A percentile compares a stretch with the other conserved stretches of the same genome.
Conservation (phyloP, 2,113 vertebrate genomes). For the Theristicus caerulescens region DNA sequence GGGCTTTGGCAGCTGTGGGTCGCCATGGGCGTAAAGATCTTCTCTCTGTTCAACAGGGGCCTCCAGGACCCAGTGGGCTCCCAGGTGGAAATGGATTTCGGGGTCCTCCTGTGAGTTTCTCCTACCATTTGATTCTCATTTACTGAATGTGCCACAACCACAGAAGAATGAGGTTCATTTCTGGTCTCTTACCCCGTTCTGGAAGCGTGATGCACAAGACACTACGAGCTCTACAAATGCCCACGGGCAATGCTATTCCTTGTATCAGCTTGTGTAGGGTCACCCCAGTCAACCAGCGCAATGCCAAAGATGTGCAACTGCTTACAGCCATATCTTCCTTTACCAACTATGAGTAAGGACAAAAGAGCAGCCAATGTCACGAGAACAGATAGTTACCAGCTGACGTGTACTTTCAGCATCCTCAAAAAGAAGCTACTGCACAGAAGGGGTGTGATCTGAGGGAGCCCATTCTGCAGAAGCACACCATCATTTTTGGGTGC, state of each 20-base stretch:
- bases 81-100: slow-evolving; percentile 88
- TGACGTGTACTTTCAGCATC: not conserved
- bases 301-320: not conserved
- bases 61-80: slow-evolving; percentile 88
- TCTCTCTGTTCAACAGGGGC: slow-evolving; percentile 78
- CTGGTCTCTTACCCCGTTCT: not conserved
- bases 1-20: not conserved
- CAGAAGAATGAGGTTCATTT: not conserved
- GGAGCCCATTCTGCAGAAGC: not conserved
- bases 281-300: not conserved
- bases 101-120: slow-evolving; percentile 85
- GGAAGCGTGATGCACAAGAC: not conserved
- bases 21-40: not conserved
- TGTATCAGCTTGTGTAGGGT: not conserved
- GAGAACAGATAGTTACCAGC: not conserved
- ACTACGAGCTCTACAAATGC: not conserved
- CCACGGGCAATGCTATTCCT: rapidly evolving
- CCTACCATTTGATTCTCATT: not conserved
- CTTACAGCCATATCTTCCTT: not conserved
- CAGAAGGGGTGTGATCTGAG: not conserved
- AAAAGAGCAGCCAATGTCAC: not conserved
- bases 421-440: not conserved
- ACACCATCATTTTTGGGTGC: not conserved
- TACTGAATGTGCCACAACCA: not conserved
- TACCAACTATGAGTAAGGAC: not conserved